Base-by-base conservation (phyloP, 2,888 invertebrate species). In the Andrena chrysosceles region DNA sequence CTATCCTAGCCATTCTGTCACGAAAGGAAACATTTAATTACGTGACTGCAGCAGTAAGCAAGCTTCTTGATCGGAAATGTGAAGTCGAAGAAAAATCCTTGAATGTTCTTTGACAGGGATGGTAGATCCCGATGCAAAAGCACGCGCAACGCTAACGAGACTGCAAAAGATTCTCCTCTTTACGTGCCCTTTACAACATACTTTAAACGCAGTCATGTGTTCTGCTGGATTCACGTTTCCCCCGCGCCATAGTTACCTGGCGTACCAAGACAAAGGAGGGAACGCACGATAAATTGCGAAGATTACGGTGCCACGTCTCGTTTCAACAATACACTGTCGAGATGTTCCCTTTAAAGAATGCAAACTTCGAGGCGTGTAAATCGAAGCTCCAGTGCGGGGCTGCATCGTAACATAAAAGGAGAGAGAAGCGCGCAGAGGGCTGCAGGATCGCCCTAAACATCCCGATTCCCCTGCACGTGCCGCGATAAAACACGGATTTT, bases 401-500 rank as follows among this genome's bases (percentile, higher is more conserved):
- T 59, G 13, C n/a, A 3, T 31, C 72, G n/a, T 66, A 23, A 52
- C 66, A 42, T 60, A 60, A 52, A 60, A 16, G 49, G 54, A 76
- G 64, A 59, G n/a, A 33, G 33, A 35, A 20, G 7, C 16, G 29
- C 26, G 56, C 20, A 13, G 29, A 31, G n/a, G 52, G 70, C 13
- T 42, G 42, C 42, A 16, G 56, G 13, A 20, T 3, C 33, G 62
- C 20, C 42, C 42, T 64, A 66, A 67, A 77, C 33, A 66, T 80
- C 71, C 66, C 35, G 49, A 68, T 64, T 48, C 16, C 60, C 5
- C 3, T 35, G 52, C 69, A 60, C 79, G 77, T 42, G 63, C 49
- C 59, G 4, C 63, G 13, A 68, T 81, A 73, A 81, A 81, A 72
- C 71, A n/a, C 6, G 33, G 56, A 71, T 70, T 77, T 77, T 72